Evolutionary conservation across 2,113 vertebrate genomes (phyloP), one percentile per base, ranked within the genome.

Genomic region (Mormyrus iriodes): DNA sequence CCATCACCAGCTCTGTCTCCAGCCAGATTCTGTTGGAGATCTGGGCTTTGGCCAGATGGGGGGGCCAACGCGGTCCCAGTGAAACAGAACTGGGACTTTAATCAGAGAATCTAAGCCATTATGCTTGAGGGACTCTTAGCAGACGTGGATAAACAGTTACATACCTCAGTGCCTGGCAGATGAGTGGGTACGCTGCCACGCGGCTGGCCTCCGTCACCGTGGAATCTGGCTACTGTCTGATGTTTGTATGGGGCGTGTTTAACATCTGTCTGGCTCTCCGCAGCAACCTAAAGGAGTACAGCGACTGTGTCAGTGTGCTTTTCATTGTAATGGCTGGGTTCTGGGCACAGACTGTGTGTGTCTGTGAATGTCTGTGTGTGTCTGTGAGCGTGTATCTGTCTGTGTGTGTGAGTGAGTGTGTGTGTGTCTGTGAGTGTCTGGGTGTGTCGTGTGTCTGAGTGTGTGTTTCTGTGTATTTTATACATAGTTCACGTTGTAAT

Each of bases 121-220:
- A 79, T 44, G 19, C 44, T 76, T 9, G 85, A 88, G 85, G 83
- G 49, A 21, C 86, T 55, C 88, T 89, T 90, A 65, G 61, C 13
- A 85, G 31, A 86, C 69, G 87, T 83, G 76, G 9, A 49, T 90
- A 88, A 91, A 89, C 55, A 88, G 90, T 48, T 84, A 48, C n/a
- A 48, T 46, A 84, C 46, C 8, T 48, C 1, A 19, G 21, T 1
- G 21, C 7, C 39, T 1, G 12, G 1, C 2, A 5, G 35, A 79
- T n/a, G 8, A 24, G 19, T 7, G 3, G 24, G 79, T 5, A 42
- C 5, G 13, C 73, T 1, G 35, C 27, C 35, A 39, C 10, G 13
- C 27, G 4, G 39, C 79, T 7, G 19, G 19, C 21, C 61, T 1
- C 24, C 5, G 61, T n/a, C 61, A n/a, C n/a, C 21, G 21, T n/a